Evolutionary conservation across 2,888 invertebrate species (phyloP), one percentile per base, ranked within the genome.

Genomic region (Augochlorella aurata): DNA sequence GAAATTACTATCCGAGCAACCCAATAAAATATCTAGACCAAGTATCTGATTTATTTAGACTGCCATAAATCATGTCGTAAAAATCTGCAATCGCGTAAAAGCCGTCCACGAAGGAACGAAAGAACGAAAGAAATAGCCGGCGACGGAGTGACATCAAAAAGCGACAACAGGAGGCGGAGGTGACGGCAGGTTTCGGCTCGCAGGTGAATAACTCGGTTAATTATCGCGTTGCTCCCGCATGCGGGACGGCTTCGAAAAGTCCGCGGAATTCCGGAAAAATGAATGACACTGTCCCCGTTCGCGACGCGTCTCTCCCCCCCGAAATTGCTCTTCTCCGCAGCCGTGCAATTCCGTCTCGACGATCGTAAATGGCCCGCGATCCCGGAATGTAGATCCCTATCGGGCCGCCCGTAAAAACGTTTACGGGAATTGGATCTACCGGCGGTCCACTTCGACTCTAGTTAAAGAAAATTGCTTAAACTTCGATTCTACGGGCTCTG

Each of bases 121-220:
- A 3, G 49, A 54, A 52, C 44, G 52, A 16, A 16, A 21, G 49
- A 44, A 65, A 69, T 16, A 69, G 24, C 24, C 24, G 38, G 52
- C 29, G 16, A 24, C 18, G 45, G 47, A n/a, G 24, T 58, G 69
- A 80, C 50, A 71, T 71, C 45, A 54, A 58, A 66, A 24, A 66
- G 58, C 63, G 29, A 47, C 68, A 69, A 75, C 76, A 77, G 63
- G 29, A 14, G 7, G 24, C 67, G 14, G 24, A 66, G 14, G n/a
- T 1, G 63, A 44, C n/a, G 14, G n/a, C 58, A 38, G 47, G 38
- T 45, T 61, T 66, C 63, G 73, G 61, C 78, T 72, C 52, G 58
- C 58, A 29, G 74, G 44, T 76, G 84, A 81, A 78, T 80, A 85
- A 85, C 80, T 84, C 85, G 82, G 85, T 85, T 85, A 85, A 85